Percentiles rank a stretch among this genome's conserved stretches.
Conservation (phyloP, 2,888 invertebrate genomes). For the Hyposoter dolosus region DNA sequence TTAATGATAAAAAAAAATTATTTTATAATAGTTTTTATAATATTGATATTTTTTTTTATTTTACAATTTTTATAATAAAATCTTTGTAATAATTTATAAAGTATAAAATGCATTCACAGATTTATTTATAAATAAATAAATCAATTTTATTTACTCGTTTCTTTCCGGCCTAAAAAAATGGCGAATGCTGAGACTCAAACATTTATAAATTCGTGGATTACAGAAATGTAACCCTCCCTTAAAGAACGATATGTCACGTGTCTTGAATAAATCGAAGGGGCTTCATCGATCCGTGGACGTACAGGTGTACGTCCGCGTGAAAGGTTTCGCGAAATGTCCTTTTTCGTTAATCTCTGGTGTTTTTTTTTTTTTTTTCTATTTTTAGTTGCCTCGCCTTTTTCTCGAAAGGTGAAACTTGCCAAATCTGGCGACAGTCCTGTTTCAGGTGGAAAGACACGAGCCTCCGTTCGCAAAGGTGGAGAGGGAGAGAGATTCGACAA, state of each 20-base stretch:
- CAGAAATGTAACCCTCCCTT: too few relatives aligned
- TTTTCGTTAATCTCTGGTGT: conserved; percentile 15
- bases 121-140: background rate
- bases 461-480: conserved; percentile 19
- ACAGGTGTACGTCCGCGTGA: conserved; percentile 48
- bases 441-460: conserved; percentile 32
- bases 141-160: background rate
- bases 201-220: background rate
- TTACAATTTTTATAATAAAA: too few relatives aligned
- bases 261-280: background rate
- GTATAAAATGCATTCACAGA: background rate
- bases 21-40: too few relatives aligned
- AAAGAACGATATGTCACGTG: background rate
- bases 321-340: conserved; percentile 27
- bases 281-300: background rate
- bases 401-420: conserved; percentile 47
- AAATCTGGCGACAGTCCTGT: conserved; percentile 65
- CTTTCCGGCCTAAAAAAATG: too few relatives aligned
- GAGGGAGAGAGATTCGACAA: conserved; percentile 65
- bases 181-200: background rate
- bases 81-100: too few relatives aligned
- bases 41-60: too few relatives aligned
- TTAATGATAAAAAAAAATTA: too few relatives aligned
- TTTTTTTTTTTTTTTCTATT: background rate
- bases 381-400: background rate